Conservation (phyloP, 2,797 vertebrate species). For the Hyperoplus lanceolatus region DNA sequence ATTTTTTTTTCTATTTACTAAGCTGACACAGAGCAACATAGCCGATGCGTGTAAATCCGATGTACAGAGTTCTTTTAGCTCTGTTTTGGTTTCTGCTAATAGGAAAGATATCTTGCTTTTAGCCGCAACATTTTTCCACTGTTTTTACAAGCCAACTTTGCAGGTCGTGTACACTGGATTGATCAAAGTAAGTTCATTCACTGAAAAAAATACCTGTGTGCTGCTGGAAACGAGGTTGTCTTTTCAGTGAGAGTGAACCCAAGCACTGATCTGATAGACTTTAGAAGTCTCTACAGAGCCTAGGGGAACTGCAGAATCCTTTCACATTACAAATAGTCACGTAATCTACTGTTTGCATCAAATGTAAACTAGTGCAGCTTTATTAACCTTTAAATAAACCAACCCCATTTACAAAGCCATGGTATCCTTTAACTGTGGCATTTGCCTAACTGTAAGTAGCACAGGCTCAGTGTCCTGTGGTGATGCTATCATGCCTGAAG, state of each 20-base stretch:
- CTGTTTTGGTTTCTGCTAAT: not conserved
- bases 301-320: not conserved
- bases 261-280: not conserved
- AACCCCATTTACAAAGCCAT: not conserved
- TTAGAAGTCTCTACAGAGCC: not conserved
- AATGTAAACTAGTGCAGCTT: not conserved
- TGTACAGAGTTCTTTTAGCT: not conserved
- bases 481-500: slow-evolving; percentile 29
- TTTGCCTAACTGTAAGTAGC: not conserved
- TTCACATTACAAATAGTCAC: not conserved
- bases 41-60: not conserved
- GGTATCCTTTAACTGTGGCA: not conserved
- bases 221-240: not conserved
- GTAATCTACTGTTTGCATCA: not conserved
- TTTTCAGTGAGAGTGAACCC: not conserved
- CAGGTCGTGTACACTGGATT: not conserved
- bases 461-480: slow-evolving; percentile 28
- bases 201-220: not conserved
- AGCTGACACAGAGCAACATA: not conserved
- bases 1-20: not conserved
- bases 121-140: too few relatives aligned
- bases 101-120: not conserved
- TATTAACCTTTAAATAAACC: not conserved
- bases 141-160: not conserved
- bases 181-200: not conserved